Evolutionary conservation across 2,888 invertebrate species (phyloP).

Genomic region (Pheosia gnoma): DNA sequence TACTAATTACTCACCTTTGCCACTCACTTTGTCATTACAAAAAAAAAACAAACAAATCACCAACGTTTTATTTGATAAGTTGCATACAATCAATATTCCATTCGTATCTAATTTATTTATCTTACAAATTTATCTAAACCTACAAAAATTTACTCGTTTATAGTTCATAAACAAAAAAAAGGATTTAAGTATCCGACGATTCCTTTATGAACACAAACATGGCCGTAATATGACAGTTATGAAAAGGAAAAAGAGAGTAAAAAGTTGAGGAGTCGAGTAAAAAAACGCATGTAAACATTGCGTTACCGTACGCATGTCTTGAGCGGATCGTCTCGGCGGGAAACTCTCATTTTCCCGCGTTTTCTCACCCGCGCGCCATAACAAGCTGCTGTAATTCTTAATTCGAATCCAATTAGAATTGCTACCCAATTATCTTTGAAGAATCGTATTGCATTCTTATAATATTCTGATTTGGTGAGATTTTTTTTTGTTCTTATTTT

Average conservation of each 20-base stretch:
- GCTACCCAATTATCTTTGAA: constrained; percentile 30
- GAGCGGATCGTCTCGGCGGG: constrained; percentile 70
- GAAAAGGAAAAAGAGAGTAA: constrained; percentile 40
- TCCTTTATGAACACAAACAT: constrained; percentile 27
- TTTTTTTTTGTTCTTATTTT: neutral
- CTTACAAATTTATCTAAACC: too few relatives aligned
- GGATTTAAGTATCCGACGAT: constrained; percentile 6
- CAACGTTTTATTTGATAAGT: constrained; percentile 21
- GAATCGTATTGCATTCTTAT: constrained; percentile 8
- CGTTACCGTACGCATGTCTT: constrained; percentile 76
- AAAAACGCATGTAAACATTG: constrained; percentile 67
- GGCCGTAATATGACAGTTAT: constrained; percentile 11
- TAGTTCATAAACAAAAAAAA: constrained; percentile 14
- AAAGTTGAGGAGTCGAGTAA: constrained; percentile 33
- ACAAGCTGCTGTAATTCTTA: constrained; percentile 48
- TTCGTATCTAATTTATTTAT: constrained; percentile 19
- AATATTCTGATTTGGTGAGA: neutral
- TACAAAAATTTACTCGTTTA: constrained; percentile 6
- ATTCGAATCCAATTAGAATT: constrained; percentile 68
- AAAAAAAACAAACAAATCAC: constrained; percentile 20
- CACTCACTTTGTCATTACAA: constrained; percentile 9
- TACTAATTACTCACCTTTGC: constrained; percentile 19
- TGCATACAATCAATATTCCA: constrained; percentile 25
- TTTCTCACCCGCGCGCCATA: constrained; percentile 62
- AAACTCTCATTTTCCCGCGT: constrained; percentile 81